Conservation (phyloP, 2,888 invertebrate genomes). For the Drosophila pegasa region DNA sequence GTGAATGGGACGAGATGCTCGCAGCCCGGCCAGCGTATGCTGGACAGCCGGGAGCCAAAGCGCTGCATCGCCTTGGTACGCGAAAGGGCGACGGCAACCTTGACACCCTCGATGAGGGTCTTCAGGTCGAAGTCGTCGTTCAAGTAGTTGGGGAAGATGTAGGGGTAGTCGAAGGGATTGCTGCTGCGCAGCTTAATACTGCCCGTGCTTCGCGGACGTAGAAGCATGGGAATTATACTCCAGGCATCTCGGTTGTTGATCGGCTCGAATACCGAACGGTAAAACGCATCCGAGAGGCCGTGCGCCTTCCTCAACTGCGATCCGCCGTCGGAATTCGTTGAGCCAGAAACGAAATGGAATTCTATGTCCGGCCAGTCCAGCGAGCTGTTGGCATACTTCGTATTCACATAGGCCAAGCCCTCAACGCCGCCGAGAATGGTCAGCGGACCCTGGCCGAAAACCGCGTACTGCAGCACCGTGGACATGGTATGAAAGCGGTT, state of each 20-base stretch:
- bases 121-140: conserved; percentile 91
- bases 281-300: conserved; percentile 90
- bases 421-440: conserved; percentile 96
- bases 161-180: conserved; percentile 94
- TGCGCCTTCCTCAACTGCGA: conserved; percentile 92
- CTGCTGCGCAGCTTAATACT: conserved; percentile 91
- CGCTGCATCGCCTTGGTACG: conserved; percentile 91
- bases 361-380: conserved; percentile 96
- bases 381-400: conserved; percentile 91
- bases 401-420: conserved; percentile 94
- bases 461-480: conserved; percentile 93
- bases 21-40: conserved; percentile 92
- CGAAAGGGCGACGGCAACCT: conserved; percentile 92
- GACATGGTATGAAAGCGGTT: conserved; percentile 91
- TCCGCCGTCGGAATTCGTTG: conserved; percentile 94
- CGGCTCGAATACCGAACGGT: conserved; percentile 90
- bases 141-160: conserved; percentile 97
- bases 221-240: conserved; percentile 93
- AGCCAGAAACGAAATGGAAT: conserved; percentile 94
- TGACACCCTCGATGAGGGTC: conserved; percentile 93
- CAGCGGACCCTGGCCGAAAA: conserved; percentile 92
- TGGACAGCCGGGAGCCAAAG: conserved; percentile 90
- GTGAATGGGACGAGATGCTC: conserved; percentile 88
- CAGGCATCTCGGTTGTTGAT: conserved; percentile 92
- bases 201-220: conserved; percentile 94